These are phyloP conservation scores for Mesembrinibis cayennensis DNA, from an alignment of 2,113 vertebrate species.

Conservation along the genomic window DNA sequence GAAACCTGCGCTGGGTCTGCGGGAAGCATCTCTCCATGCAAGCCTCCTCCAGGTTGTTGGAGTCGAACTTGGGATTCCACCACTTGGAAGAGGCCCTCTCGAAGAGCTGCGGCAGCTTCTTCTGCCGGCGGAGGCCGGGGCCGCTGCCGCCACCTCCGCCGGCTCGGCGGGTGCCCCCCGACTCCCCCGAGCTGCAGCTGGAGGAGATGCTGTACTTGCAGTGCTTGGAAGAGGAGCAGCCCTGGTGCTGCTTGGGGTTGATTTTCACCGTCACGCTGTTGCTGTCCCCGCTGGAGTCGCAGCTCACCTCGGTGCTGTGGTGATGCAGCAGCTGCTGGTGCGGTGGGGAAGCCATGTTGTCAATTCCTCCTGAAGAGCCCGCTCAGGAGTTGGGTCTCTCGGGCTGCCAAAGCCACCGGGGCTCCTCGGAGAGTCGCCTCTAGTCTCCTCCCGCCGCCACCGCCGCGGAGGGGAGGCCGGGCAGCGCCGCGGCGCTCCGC, in stretches of 20 bases:
- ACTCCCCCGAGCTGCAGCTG: conserved; percentile 92
- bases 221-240: conserved; percentile 79
- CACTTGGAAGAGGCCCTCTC: conserved; percentile 93
- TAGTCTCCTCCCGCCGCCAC: neutral
- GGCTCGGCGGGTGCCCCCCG: conserved; percentile 73
- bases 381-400: neutral
- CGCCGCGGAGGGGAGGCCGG: neutral
- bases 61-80: conserved; percentile 98
- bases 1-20: conserved; percentile 93
- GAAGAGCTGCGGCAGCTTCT: conserved; percentile 90
- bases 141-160: conserved; percentile 33
- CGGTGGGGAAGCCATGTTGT: conserved; percentile 88
- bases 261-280: conserved; percentile 86
- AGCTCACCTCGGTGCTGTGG: conserved; percentile 91
- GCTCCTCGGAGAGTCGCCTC: neutral
- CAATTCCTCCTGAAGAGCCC: conserved; percentile 19
- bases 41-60: conserved; percentile 91
- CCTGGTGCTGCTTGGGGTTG: conserved; percentile 79
- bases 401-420: neutral
- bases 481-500: neutral
- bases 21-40: conserved; percentile 96
- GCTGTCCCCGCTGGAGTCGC: conserved; percentile 88
- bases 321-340: conserved; percentile 89
- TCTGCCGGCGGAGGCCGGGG: conserved; percentile 66
- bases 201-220: conserved; percentile 96